phyloP scores from a whole-genome alignment of 1,140 invertebrate species.

The Apis florea region DNA sequence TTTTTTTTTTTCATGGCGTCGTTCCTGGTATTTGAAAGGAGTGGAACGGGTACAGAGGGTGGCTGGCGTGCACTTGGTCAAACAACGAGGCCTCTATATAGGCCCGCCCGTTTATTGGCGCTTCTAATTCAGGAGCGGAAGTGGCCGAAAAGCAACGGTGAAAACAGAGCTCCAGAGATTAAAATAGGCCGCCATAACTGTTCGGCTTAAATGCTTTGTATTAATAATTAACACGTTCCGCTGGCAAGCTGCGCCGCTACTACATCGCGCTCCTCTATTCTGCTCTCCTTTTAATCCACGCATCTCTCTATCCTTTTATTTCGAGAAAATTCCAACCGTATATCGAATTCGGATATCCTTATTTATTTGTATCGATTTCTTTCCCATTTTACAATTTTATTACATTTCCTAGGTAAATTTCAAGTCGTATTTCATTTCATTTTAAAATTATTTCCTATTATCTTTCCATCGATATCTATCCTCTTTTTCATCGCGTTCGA shows the following conservation, averaged over 20 bases:
- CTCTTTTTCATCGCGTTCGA: no score
- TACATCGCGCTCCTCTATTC: rapidly evolving
- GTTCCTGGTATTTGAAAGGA: constrained; percentile 42
- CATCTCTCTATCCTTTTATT: not conserved
- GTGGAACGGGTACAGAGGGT: constrained; percentile 17
- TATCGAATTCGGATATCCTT: not conserved
- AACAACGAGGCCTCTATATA: constrained; percentile 69
- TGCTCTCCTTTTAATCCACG: not conserved
- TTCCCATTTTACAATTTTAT: no score
- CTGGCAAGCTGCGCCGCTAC: not conserved
- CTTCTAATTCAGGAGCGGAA: constrained; percentile 75
- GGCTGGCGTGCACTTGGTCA: constrained; percentile 71
- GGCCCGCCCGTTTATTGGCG: constrained; percentile 70
- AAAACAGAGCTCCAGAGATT: constrained; percentile 74
- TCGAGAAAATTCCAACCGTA: not conserved
- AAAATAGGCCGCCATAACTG: constrained; percentile 66
- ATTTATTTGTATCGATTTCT: not conserved
- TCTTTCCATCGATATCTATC: no score
- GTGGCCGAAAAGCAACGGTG: constrained; percentile 71
- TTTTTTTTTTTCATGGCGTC: constrained; percentile 31
- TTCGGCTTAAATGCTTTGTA: constrained; percentile 63
- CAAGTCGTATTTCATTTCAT: no score
- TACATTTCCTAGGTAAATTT: no score
- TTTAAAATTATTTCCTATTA: no score
- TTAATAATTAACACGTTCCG: constrained; percentile 67